Percentiles rank a stretch among this genome's conserved stretches.
These are phyloP conservation scores for Tretioscincus oriximinensis DNA, from an alignment of 2,113 vertebrate species.

Conservation along the genomic window DNA sequence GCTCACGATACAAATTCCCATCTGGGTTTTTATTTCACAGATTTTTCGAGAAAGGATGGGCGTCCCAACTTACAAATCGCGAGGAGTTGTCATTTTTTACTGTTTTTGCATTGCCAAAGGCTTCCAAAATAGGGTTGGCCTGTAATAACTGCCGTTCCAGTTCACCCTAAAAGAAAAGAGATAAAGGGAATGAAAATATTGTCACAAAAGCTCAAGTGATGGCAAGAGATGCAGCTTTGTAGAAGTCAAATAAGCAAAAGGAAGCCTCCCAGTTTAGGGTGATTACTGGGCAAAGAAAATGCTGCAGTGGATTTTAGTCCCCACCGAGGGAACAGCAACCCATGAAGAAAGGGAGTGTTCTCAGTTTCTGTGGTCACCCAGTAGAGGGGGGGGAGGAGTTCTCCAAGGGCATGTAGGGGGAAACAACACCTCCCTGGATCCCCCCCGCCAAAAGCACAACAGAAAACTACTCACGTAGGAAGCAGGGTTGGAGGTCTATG, in stretches of 20 bases:
- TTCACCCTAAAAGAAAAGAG: constrained; percentile 77
- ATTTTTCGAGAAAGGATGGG: neutral
- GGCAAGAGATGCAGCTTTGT: rapidly evolving
- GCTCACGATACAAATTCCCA: neutral
- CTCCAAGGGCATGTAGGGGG: neutral
- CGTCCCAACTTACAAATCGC: constrained; percentile 80
- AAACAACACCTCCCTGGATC: neutral
- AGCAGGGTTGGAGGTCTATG: constrained; percentile 52
- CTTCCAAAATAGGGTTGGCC: constrained; percentile 90
- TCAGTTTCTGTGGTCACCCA: constrained; percentile 70
- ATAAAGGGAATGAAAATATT: rapidly evolving
- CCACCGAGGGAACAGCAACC: neutral
- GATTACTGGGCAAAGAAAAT: neutral
- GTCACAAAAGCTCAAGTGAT: neutral
- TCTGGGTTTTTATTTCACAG: neutral
- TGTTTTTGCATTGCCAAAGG: constrained; percentile 90
- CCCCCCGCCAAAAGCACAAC: neutral
- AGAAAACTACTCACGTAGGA: constrained; percentile 71
- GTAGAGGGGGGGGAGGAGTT: constrained; percentile 33
- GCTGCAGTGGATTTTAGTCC: neutral
- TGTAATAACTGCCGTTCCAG: constrained; percentile 89
- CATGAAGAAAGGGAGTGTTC: neutral
- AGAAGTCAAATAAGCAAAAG: neutral
- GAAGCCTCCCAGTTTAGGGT: neutral
- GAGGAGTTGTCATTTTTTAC: constrained; percentile 93